These are phyloP conservation scores for Apodemia duryi DNA, from an alignment of 2,888 invertebrate species.

Conservation along the genomic window DNA sequence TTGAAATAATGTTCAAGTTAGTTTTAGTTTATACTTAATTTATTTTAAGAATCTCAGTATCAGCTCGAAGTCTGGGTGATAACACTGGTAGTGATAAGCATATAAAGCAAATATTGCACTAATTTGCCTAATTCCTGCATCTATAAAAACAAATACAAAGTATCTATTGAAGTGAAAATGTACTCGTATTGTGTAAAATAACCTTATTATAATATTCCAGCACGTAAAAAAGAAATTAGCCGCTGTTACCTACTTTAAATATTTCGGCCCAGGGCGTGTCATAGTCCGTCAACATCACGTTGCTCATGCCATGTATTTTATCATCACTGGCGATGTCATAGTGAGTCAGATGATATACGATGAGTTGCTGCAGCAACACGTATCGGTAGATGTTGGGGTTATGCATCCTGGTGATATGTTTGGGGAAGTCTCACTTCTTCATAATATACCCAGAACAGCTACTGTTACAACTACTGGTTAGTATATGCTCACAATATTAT, in stretches of 20 bases:
- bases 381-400: conserved; percentile 67
- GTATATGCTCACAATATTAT: conserved; percentile 19
- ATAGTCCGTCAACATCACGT: conserved; percentile 81
- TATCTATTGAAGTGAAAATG: too few relatives aligned
- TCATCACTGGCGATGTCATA: conserved; percentile 77
- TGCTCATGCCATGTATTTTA: conserved; percentile 81
- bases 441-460: conserved; percentile 79
- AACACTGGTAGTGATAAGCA: too few relatives aligned
- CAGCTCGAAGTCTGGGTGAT: too few relatives aligned
- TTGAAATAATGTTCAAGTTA: too few relatives aligned
- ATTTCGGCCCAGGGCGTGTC: conserved; percentile 76
- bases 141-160: too few relatives aligned
- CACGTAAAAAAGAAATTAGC: conserved; percentile 81
- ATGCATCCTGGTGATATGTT: conserved; percentile 81
- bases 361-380: conserved; percentile 60
- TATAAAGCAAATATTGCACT: too few relatives aligned
- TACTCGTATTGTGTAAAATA: too few relatives aligned
- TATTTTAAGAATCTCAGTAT: too few relatives aligned
- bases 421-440: conserved; percentile 83
- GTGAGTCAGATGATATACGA: conserved; percentile 75
- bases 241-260: conserved; percentile 80
- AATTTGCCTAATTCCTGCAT: too few relatives aligned
- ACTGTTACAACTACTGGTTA: conserved; percentile 79
- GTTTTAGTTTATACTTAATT: too few relatives aligned
- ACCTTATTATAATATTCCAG: conserved; percentile 40